A percentile compares a stretch with the other conserved stretches of the same genome.
Evolutionary conservation across 2,113 vertebrate species (phyloP).

Genomic region (Perca flavescens): DNA sequence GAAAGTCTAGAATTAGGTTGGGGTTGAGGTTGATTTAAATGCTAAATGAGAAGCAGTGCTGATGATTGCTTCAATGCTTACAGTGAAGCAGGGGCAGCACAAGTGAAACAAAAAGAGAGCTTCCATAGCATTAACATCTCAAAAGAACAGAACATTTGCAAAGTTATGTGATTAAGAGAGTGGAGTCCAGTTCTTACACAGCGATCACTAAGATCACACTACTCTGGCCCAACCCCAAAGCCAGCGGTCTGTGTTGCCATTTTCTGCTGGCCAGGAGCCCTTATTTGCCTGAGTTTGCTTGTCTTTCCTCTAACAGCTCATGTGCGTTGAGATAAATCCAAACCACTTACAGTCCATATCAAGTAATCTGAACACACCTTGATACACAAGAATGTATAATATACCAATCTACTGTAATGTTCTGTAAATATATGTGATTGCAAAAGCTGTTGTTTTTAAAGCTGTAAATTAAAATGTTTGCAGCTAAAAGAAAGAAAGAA

Average conservation of each 20-base stretch:
- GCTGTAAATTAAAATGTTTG: not conserved
- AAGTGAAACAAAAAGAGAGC: not conserved
- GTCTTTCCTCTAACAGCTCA: not conserved
- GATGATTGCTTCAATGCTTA: not conserved
- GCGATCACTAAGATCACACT: not conserved
- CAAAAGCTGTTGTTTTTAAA: not conserved
- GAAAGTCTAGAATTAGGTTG: not conserved
- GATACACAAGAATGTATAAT: not conserved
- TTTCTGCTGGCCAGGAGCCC: not conserved
- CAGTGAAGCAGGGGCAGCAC: not conserved
- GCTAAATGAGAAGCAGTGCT: not conserved
- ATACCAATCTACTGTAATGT: not conserved
- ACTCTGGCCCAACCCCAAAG: constrained; percentile 8
- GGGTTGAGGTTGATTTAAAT: constrained; percentile 25
- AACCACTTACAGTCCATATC: not conserved
- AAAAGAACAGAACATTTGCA: not conserved
- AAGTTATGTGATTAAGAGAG: too few species aligned
- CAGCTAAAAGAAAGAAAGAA: not conserved
- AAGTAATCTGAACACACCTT: not conserved
- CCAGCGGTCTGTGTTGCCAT: constrained; percentile 18
- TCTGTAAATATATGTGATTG: not conserved
- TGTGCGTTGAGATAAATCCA: constrained; percentile 1
- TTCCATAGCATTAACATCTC: not conserved
- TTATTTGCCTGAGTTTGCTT: not conserved
- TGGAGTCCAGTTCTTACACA: not conserved